Percentiles rank a stretch among this genome's conserved stretches.
phyloP scores from a whole-genome alignment of 2,113 vertebrate species.

The Jacana jacana region DNA sequence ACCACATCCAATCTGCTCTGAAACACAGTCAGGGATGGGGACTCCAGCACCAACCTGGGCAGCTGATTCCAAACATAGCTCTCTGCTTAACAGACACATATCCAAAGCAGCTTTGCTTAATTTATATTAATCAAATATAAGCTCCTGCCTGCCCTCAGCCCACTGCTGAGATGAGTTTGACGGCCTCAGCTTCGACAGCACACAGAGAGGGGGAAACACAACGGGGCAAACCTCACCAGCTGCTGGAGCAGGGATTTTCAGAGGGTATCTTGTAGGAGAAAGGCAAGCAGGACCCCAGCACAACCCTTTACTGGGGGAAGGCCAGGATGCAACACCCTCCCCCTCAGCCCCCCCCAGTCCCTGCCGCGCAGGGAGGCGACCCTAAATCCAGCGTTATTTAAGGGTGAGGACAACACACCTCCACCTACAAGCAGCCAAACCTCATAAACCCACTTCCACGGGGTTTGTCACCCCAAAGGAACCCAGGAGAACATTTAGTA shows the following conservation, averaged over 20 bases:
- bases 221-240: background rate
- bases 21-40: no score
- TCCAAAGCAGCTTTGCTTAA: background rate
- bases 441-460: background rate
- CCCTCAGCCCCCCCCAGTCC: no score
- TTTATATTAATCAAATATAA: no score
- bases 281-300: background rate
- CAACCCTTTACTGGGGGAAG: background rate
- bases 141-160: background rate
- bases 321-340: background rate
- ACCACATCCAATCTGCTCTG: no score
- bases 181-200: background rate
- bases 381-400: background rate
- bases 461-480: background rate
- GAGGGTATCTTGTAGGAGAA: background rate
- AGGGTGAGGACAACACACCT: background rate
- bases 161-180: background rate
- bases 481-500: background rate
- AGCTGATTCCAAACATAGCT: no score
- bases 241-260: background rate
- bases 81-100: background rate
- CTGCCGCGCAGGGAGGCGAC: background rate
- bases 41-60: no score
- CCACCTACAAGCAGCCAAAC: background rate
- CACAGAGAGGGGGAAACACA: rapidly evolving